Evolutionary conservation across 2,797 vertebrate species (phyloP), one percentile per base, ranked within the genome.

Genomic region (Sebastes matsubarae): DNA sequence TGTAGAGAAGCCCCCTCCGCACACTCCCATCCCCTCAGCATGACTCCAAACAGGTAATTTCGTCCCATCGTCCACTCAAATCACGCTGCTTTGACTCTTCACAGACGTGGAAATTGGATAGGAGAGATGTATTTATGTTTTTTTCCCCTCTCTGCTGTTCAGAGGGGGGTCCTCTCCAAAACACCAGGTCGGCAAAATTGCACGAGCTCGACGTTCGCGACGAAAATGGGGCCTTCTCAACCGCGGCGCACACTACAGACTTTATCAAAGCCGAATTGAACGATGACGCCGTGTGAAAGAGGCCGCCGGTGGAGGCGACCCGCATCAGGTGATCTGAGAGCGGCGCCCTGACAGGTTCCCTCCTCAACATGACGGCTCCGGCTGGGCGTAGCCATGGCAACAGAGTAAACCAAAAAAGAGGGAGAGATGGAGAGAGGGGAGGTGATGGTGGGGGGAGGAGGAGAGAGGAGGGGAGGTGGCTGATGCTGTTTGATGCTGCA

Each of bases 401-500:
- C 94, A 88, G 91, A 88, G 87, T 95, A 95, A 94, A 95, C 92
- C 92, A 50, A 91, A 92, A 92, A 92, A 86, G 81, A 88, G 74
- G 63, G 75, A 79, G 82, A 67, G 87, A 68, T 70, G 81, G 85
- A 78, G 87, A 92, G 89, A 86, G 84, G 79, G 86, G 84, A 87
- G 88, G 87, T 77, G 86, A 85, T 73, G 83, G 75, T 71, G 66
- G 65, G 20, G 38, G n/a, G 60, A 24, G 34, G 14, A 4, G 30
- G 30, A 10, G n/a, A 3, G 54, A 24, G 55, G 73, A 18, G 73
- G 54, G 74, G 82, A n/a, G 77, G 72, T 14, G 83, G 84, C 83
- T 92, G 93, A 93, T 91, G 93, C 89, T 90, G 91, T 94, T 95
- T 95, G 93, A 96, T 95, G 94, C 95, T 94, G 92, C 91, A 94